Base-by-base conservation (phyloP, 2,888 invertebrate species). In the Heliconius aoede region DNA sequence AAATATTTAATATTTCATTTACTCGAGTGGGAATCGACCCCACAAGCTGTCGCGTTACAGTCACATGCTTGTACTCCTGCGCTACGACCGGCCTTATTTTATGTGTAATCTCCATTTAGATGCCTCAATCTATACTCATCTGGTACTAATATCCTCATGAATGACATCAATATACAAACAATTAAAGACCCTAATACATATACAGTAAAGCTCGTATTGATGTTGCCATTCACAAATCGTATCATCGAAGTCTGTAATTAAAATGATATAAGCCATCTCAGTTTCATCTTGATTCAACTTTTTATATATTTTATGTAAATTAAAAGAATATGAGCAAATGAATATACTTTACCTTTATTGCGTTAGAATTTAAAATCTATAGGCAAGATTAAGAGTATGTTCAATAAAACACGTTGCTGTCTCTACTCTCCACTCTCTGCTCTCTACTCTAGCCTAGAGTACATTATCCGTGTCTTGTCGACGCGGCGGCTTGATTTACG, bases 271-370 rank as follows among this genome's bases (percentile, higher is more conserved):
- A 36, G 60, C 26, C 60, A n/a, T 60, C 24, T 26, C 28, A 72
- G 72, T 61, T 40, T 32, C 72, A 40, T 55, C 15, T 61, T 40
- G 72, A 72, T 72, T 72, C 11, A 60, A 61, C 58, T 72, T 72
- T 72, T 72, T 72, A 28, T 72, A 65, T 65, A 13, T 60, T 60
- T 26, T 58, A 60, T 72, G 58, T 51, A 72, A 60, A 72, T 72
- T 72, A 36, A 24, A 60, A 32, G 24, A 60, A 58, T 60, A 72
- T 60, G 26, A 60, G 60, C 60, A 72, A 72, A 60, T 60, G 24
- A 26, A 72, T 60, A 32, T 36, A 36, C 13, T 4, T 36, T 13
- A 24, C 13, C 24, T 13, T 65, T 24, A 11, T 24, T 13, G 65
- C 36, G 8, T 28, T 65, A 13, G 24, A 36, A 24, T 24, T 65